Conservation (phyloP, 2,797 vertebrate genomes). For the Austrolebias charrua region DNA sequence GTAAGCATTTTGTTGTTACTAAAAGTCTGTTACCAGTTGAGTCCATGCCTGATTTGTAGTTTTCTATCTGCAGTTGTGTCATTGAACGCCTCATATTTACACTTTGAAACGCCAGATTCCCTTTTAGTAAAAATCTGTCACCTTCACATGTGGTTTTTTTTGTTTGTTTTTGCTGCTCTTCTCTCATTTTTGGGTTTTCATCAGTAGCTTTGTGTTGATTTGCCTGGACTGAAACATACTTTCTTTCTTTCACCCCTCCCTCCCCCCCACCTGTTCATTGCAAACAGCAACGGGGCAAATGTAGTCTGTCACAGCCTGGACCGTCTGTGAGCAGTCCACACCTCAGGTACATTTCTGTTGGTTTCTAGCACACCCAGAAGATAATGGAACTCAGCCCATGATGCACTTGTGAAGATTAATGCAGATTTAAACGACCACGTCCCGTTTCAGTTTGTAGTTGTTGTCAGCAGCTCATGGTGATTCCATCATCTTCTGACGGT, state of each 20-base stretch:
- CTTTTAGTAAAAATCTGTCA: constrained; percentile 78
- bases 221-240: constrained; percentile 97
- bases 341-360: constrained; percentile 99
- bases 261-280: constrained; percentile 90
- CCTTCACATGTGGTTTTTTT: constrained; percentile 81
- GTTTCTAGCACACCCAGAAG: constrained; percentile 94
- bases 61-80: constrained; percentile 36
- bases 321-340: constrained; percentile 93
- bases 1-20: constrained; percentile 59
- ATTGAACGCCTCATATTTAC: constrained; percentile 46
- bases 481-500: constrained; percentile 96
- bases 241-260: constrained; percentile 92
- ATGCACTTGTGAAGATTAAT: constrained; percentile 51
- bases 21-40: constrained; percentile 31
- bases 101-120: constrained; percentile 88
- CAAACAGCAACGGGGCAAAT: constrained; percentile 98
- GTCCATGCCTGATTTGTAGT: constrained; percentile 45
- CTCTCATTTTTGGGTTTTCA: constrained; percentile 81
- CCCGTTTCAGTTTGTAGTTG: constrained; percentile 11
- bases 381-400: constrained; percentile 90
- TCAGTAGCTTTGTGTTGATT: constrained; percentile 94
- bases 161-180: constrained; percentile 84
- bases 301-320: constrained; percentile 96
- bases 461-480: constrained; percentile 71
- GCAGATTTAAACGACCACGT: not conserved